Evolutionary conservation across 2,797 vertebrate species (phyloP).

Genomic region (Gadopsis bispinosus): DNA sequence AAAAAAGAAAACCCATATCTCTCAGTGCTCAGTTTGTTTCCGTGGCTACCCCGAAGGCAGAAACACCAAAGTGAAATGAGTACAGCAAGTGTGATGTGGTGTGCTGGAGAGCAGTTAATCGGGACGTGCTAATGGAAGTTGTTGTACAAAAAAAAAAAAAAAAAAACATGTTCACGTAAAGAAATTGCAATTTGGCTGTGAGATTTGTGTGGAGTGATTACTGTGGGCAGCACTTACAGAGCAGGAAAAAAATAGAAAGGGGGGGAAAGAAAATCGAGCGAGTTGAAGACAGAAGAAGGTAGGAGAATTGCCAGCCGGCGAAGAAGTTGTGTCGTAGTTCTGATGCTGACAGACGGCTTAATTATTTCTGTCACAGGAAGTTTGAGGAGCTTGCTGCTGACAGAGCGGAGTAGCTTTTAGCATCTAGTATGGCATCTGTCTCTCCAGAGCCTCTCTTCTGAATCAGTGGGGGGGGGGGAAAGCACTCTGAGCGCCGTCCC

Average conservation of each 20-base stretch:
- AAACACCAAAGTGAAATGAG: constrained; percentile 9
- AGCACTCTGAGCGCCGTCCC: constrained; percentile 41
- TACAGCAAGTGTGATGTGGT: constrained; percentile 22
- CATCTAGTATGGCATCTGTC: constrained; percentile 65
- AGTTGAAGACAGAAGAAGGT: constrained; percentile 11
- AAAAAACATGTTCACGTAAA: neutral
- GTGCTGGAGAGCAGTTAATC: constrained; percentile 31
- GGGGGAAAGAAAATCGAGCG: neutral
- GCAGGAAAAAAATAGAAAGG: neutral
- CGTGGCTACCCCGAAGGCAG: constrained; percentile 15
- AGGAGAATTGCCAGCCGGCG: constrained; percentile 14
- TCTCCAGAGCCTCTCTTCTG: constrained; percentile 47
- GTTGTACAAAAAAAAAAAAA: neutral
- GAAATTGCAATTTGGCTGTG: constrained; percentile 2
- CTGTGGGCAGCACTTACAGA: neutral
- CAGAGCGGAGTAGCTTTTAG: constrained; percentile 43
- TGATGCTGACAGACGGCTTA: constrained; percentile 69
- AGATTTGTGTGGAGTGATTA: constrained; percentile 16
- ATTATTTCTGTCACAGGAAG: constrained; percentile 75
- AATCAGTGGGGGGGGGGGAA: constrained; percentile 35
- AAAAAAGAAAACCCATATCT: neutral
- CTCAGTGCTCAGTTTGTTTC: neutral
- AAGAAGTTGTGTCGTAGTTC: constrained; percentile 35
- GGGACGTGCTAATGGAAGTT: constrained; percentile 40
- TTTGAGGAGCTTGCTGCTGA: constrained; percentile 63